phyloP scores from a whole-genome alignment of 2,888 invertebrate species.

The Drosophila suboccidentalis region DNA sequence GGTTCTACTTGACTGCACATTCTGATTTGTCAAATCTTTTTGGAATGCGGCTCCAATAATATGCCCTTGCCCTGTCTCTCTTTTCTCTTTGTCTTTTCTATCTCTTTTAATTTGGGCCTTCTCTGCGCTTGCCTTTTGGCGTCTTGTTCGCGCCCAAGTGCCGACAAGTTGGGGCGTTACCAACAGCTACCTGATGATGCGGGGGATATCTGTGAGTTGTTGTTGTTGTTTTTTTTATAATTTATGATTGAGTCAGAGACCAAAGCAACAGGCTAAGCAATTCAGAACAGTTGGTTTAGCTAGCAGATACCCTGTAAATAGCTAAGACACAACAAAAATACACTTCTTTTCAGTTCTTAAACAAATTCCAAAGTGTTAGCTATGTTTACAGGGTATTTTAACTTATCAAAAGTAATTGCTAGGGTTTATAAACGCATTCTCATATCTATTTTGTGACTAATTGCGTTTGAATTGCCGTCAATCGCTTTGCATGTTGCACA shows the following conservation, averaged over 20 bases:
- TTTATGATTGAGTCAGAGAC: constrained; percentile 37
- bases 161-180: constrained; percentile 64
- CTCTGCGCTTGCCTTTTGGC: constrained; percentile 27
- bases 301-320: not conserved
- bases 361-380: not conserved
- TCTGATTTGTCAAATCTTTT: constrained; percentile 51
- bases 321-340: not conserved
- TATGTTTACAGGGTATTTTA: not conserved
- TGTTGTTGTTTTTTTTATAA: constrained; percentile 20
- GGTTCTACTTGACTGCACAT: constrained; percentile 45
- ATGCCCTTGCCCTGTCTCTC: not conserved
- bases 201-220: constrained; percentile 34
- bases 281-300: not conserved
- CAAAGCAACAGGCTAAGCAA: constrained; percentile 15
- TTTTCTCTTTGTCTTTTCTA: not conserved
- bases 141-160: constrained; percentile 42
- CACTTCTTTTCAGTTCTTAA: not conserved
- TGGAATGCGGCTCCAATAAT: constrained; percentile 12
- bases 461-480: constrained; percentile 83
- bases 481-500: constrained; percentile 85
- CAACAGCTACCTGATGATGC: constrained; percentile 58
- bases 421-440: constrained; percentile 56
- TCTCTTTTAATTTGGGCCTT: constrained; percentile 9
- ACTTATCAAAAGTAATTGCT: not conserved
- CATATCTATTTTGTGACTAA: constrained; percentile 81